phyloP scores from a whole-genome alignment of 2,797 vertebrate species.

The Vipera latastei region DNA sequence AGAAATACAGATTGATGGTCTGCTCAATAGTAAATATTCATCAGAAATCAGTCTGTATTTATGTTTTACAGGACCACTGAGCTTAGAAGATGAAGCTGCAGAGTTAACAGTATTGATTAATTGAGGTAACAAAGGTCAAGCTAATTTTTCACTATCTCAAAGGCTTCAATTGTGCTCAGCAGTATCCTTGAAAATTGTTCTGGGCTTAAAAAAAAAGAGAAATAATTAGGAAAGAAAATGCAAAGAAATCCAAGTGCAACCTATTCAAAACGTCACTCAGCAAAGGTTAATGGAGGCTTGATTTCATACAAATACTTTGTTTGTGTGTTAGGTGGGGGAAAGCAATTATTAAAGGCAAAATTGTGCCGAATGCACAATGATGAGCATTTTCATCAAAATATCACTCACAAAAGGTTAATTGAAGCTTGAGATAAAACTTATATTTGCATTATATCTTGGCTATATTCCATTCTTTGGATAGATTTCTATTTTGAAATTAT shows the following conservation, averaged over 20 bases:
- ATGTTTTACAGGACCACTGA: slow-evolving; percentile 36
- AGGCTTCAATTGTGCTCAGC: slow-evolving; percentile 43
- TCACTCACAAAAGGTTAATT: slow-evolving; percentile 46
- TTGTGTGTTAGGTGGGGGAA: slow-evolving; percentile 21
- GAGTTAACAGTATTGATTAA: slow-evolving; percentile 62
- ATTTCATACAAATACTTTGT: slow-evolving; percentile 27
- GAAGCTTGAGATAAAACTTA: slow-evolving; percentile 22
- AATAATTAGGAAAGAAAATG: slow-evolving; percentile 33
- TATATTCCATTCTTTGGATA: background rate
- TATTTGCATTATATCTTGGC: slow-evolving; percentile 18
- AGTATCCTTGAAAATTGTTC: slow-evolving; percentile 53
- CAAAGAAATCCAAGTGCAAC: slow-evolving; percentile 30
- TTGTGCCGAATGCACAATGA: slow-evolving; percentile 31
- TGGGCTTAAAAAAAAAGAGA: slow-evolving; percentile 25
- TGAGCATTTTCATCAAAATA: slow-evolving; percentile 32
- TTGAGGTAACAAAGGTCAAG: slow-evolving; percentile 63
- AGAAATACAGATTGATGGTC: slow-evolving; percentile 22
- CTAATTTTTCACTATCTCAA: slow-evolving; percentile 57
- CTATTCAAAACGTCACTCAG: slow-evolving; percentile 37
- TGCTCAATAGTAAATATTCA: slow-evolving; percentile 13
- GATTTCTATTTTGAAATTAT: background rate
- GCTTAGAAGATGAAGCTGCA: slow-evolving; percentile 54
- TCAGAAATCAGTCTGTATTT: slow-evolving; percentile 43
- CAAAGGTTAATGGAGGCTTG: slow-evolving; percentile 49
- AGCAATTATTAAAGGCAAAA: slow-evolving; percentile 24